Conservation (phyloP, 2,113 vertebrate species). For the Lontra canadensis region DNA sequence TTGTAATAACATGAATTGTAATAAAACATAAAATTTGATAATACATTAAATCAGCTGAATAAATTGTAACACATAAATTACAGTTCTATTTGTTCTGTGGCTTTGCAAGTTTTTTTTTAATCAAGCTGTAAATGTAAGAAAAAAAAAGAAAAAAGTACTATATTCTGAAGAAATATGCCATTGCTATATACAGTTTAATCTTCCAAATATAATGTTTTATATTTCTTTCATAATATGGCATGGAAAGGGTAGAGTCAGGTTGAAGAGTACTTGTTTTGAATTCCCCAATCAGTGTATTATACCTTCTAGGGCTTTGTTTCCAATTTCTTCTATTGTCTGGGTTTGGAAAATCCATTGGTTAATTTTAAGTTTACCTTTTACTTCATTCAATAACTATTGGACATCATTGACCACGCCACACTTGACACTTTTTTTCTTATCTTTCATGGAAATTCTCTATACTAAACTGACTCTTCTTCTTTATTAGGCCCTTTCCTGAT, state of each 20-base stretch:
- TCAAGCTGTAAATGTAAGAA: not conserved
- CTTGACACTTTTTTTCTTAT: not conserved
- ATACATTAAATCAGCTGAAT: not conserved
- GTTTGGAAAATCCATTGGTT: not conserved
- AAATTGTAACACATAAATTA: not conserved
- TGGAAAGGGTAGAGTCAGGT: not conserved
- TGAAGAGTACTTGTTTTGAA: not conserved
- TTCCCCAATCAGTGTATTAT: not conserved
- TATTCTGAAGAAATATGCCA: not conserved
- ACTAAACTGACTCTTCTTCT: not conserved
- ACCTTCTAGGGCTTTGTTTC: not conserved
- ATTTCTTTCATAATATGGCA: not conserved
- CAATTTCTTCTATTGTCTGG: not conserved
- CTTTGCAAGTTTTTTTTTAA: not conserved
- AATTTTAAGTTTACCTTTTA: not conserved
- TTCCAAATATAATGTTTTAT: not conserved
- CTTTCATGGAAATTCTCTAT: not conserved
- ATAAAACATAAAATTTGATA: constrained; percentile 1
- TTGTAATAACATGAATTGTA: not conserved
- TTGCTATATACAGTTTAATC: not conserved
- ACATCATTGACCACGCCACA: not conserved
- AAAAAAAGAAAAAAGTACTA: not conserved
- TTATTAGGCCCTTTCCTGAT: not conserved
- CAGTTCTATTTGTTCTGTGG: not conserved
- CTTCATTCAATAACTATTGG: not conserved